phyloP scores from a whole-genome alignment of 2,888 invertebrate species.

The Aleiodes testaceus region DNA sequence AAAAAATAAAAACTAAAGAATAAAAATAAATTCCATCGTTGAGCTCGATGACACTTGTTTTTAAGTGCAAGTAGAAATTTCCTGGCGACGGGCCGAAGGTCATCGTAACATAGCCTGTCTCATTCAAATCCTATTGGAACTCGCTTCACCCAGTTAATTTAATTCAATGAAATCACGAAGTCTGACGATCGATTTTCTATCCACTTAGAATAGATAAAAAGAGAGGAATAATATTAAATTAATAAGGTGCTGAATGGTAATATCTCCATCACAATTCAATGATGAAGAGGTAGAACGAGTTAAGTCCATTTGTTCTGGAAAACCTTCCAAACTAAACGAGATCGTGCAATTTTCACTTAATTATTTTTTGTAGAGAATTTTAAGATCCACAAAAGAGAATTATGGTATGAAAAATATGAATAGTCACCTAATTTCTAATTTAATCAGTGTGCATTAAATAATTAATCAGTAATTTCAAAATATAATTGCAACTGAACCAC shows the following conservation, averaged over 20 bases:
- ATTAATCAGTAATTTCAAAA: constrained; percentile 6
- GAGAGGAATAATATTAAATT: too few relatives aligned
- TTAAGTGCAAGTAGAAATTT: neutral
- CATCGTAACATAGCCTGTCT: neutral
- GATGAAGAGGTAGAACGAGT: too few relatives aligned
- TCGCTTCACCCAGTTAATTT: constrained; percentile 15
- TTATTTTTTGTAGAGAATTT: too few relatives aligned
- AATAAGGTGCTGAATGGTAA: too few relatives aligned
- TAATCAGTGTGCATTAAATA: neutral
- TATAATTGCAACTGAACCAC: constrained; percentile 8
- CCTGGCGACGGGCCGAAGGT: constrained; percentile 21
- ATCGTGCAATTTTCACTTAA: too few relatives aligned
- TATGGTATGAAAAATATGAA: too few relatives aligned
- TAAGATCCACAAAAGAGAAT: too few relatives aligned
- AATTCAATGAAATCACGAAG: constrained; percentile 5
- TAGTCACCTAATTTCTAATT: too few relatives aligned
- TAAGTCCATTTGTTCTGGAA: too few relatives aligned
- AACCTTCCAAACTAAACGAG: too few relatives aligned
- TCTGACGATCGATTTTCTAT: constrained; percentile 9
- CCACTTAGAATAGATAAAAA: neutral
- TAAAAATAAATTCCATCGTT: constrained; percentile 9
- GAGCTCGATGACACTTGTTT: constrained; percentile 5
- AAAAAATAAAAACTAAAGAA: neutral
- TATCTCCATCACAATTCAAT: too few relatives aligned
- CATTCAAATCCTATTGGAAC: constrained; percentile 5